These are phyloP conservation scores for Eugnorisma glareosa DNA, from an alignment of 2,888 invertebrate species.

Conservation along the genomic window DNA sequence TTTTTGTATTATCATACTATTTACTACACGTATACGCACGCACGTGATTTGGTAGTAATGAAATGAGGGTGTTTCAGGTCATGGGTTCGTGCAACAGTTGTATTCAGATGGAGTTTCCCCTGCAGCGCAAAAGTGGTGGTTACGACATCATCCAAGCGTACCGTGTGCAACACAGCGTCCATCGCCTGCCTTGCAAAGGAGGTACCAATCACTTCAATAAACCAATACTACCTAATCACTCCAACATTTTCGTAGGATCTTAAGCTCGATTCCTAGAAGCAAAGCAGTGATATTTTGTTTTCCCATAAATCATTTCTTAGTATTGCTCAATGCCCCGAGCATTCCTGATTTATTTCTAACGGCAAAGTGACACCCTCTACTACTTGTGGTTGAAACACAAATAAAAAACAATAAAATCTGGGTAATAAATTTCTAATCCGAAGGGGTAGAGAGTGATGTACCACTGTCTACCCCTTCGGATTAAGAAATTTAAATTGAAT, in stretches of 20 bases:
- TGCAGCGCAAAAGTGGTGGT: conserved; percentile 92
- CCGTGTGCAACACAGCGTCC: conserved; percentile 94
- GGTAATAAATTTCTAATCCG: too few relatives aligned
- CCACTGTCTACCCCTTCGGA: too few relatives aligned
- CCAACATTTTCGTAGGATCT: background rate
- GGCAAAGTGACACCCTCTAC: background rate
- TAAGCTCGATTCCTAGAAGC: background rate
- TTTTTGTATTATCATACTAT: too few relatives aligned
- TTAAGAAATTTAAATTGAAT: too few relatives aligned
- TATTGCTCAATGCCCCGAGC: background rate
- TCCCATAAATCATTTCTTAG: background rate
- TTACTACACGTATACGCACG: too few relatives aligned
- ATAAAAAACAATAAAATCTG: background rate
- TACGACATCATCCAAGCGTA: conserved; percentile 93
- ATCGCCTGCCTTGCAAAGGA: conserved; percentile 93
- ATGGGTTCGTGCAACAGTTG: conserved; percentile 93
- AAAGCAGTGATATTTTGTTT: background rate
- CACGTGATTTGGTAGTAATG: too few relatives aligned
- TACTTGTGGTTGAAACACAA: background rate
- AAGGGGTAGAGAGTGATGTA: too few relatives aligned
- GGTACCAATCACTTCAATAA: conserved; percentile 77
- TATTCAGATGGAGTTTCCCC: conserved; percentile 92
- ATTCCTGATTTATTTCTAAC: background rate
- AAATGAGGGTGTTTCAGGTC: conserved; percentile 73
- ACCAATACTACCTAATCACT: background rate